Percentiles rank a stretch among this genome's conserved stretches.
Conservation (phyloP, 2,888 invertebrate genomes). For the Maniola hyperantus region DNA sequence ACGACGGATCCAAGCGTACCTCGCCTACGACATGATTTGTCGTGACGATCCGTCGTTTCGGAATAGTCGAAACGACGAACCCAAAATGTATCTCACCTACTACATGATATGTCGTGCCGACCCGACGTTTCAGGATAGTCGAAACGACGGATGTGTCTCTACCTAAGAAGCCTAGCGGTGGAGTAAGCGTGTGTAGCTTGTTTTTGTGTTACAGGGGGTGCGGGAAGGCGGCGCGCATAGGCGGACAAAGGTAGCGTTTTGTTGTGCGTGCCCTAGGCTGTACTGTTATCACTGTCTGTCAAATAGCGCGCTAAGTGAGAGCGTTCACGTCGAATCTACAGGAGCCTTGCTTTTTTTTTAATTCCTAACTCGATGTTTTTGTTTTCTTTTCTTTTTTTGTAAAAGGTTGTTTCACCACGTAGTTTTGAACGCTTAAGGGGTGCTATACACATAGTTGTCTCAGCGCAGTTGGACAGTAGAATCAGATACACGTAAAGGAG, state of each 20-base stretch:
- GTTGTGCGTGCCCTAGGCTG: constrained; percentile 83
- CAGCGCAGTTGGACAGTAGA: too few species aligned
- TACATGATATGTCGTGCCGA: neutral
- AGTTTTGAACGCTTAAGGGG: constrained; percentile 14
- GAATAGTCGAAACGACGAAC: neutral
- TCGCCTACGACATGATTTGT: neutral
- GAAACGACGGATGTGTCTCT: neutral
- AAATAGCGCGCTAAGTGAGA: constrained; percentile 78
- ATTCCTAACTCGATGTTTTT: constrained; percentile 31
- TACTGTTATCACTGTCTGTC: constrained; percentile 81
- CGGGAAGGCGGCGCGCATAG: constrained; percentile 74
- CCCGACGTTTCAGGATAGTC: neutral
- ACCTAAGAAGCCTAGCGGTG: constrained; percentile 51
- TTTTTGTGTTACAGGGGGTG: constrained; percentile 82
- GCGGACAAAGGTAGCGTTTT: constrained; percentile 78
- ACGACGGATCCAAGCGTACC: neutral
- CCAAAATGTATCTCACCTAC: neutral
- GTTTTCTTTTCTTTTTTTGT: constrained; percentile 25
- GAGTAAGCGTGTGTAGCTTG: constrained; percentile 76
- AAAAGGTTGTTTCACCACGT: constrained; percentile 33
- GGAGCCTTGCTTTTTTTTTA: constrained; percentile 42
- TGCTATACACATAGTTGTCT: too few species aligned
- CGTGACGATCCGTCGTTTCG: neutral
- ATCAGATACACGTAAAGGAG: too few species aligned
- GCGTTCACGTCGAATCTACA: constrained; percentile 69